phyloP scores from a whole-genome alignment of 2,113 vertebrate genomes.

The Camelus dromedarius region DNA sequence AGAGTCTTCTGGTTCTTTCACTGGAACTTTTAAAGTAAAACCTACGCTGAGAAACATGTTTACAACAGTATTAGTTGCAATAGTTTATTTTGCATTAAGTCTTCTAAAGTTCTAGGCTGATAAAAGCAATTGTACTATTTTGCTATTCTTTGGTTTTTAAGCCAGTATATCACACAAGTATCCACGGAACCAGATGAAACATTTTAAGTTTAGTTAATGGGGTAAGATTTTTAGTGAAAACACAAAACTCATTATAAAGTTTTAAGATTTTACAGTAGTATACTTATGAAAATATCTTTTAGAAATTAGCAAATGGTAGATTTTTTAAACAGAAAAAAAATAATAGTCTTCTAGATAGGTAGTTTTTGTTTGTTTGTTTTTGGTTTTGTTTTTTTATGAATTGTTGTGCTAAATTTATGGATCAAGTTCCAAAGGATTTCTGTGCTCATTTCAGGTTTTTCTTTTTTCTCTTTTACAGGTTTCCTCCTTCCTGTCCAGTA shows the following conservation, averaged over 20 bases:
- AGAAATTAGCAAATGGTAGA: not conserved
- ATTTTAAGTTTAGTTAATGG: not conserved
- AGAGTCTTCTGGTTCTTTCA: conserved; percentile 29
- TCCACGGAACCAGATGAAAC: not conserved
- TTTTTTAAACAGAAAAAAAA: not conserved
- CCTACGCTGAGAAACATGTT: conserved; percentile 55
- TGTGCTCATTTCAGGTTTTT: not conserved
- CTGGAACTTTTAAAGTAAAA: conserved; percentile 69
- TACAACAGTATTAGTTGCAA: conserved; percentile 26
- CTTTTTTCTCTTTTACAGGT: not conserved
- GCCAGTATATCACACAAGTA: not conserved
- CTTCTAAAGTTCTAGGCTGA: conserved; percentile 47
- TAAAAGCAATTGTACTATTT: conserved; percentile 37
- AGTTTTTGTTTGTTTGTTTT: not conserved
- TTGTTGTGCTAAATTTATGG: not conserved
- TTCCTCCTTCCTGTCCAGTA: not conserved
- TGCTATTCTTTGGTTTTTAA: conserved; percentile 25
- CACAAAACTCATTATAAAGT: not conserved
- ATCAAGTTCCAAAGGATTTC: not conserved
- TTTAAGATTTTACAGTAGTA: not conserved
- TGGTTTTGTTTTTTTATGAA: not conserved
- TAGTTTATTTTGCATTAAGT: conserved; percentile 47
- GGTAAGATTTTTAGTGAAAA: conserved; percentile 29
- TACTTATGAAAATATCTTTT: not conserved
- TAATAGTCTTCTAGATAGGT: not conserved